Conservation (phyloP, 2,888 invertebrate genomes). For the Hypselothyrea guttata region DNA sequence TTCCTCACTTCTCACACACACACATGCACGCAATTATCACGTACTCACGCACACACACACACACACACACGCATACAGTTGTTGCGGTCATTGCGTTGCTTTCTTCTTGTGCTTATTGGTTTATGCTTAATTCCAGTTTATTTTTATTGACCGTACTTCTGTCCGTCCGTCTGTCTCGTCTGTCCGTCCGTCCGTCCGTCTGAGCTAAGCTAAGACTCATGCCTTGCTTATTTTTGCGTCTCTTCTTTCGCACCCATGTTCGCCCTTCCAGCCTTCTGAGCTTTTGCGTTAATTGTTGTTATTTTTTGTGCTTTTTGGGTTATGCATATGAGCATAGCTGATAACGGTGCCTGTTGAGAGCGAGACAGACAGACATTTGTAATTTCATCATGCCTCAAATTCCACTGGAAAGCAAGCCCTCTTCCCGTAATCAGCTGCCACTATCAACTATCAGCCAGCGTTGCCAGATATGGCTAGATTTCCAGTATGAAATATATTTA, state of each 20-base stretch:
- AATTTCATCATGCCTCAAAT: constrained; percentile 45
- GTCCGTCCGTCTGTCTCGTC: constrained; percentile 11
- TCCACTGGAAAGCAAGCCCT: constrained; percentile 34
- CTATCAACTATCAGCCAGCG: too few species aligned
- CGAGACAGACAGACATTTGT: constrained; percentile 25
- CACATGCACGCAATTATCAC: background rate
- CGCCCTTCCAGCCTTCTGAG: constrained; percentile 23
- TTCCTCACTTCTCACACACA: constrained; percentile 10
- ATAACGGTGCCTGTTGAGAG: constrained; percentile 31
- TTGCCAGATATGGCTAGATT: too few species aligned
- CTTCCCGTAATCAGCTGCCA: constrained; percentile 46
- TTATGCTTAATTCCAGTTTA: constrained; percentile 75
- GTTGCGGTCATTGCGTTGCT: constrained; percentile 43
- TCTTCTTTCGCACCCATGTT: constrained; percentile 23
- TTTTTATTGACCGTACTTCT: constrained; percentile 56
- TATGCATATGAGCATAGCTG: constrained; percentile 25
- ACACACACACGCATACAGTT: background rate
- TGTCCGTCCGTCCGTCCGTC: constrained; percentile 5
- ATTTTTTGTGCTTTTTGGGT: constrained; percentile 17
- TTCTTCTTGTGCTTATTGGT: constrained; percentile 65
- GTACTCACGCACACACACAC: constrained; percentile 10
- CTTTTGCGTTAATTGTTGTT: constrained; percentile 3
- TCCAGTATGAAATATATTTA: too few species aligned
- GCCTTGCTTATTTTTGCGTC: constrained; percentile 24
- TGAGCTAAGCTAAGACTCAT: constrained; percentile 31